Conservation (phyloP, 2,113 vertebrate genomes). For the Triplophysa tibetana region DNA sequence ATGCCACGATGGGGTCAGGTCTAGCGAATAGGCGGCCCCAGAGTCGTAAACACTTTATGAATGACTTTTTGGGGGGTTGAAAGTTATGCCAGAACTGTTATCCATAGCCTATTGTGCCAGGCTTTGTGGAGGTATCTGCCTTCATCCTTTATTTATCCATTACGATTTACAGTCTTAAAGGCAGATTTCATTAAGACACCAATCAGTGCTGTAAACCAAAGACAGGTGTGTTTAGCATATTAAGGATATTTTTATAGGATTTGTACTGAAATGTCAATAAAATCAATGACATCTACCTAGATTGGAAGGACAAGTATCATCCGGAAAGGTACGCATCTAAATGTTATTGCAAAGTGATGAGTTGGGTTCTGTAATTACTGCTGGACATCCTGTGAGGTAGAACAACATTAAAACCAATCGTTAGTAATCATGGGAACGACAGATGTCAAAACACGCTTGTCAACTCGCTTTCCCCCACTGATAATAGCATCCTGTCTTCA, state of each 20-base stretch:
- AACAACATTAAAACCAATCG: slow-evolving; percentile 46
- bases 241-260: neutral
- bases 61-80: slow-evolving; percentile 32
- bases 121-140: neutral
- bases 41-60: slow-evolving; percentile 34
- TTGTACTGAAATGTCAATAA: neutral
- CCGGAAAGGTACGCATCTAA: too few species aligned
- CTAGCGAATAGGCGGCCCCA: slow-evolving; percentile 35
- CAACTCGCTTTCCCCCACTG: slow-evolving; percentile 42
- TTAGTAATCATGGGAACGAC: slow-evolving; percentile 54
- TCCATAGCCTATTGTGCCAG: neutral
- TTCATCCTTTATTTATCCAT: neutral
- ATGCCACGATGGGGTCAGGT: slow-evolving; percentile 51
- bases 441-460: slow-evolving; percentile 62
- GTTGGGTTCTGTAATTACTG: neutral
- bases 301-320: neutral
- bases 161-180: neutral
- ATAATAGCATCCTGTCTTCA: slow-evolving; percentile 54
- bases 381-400: slow-evolving; percentile 48
- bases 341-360: too few species aligned
- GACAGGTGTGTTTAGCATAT: neutral
- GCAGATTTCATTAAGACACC: neutral
- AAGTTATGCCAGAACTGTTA: neutral
- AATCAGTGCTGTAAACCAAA: neutral
- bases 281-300: neutral